Evolutionary conservation across 2,113 vertebrate species (phyloP).

Genomic region (Nycticebus coucang): DNA sequence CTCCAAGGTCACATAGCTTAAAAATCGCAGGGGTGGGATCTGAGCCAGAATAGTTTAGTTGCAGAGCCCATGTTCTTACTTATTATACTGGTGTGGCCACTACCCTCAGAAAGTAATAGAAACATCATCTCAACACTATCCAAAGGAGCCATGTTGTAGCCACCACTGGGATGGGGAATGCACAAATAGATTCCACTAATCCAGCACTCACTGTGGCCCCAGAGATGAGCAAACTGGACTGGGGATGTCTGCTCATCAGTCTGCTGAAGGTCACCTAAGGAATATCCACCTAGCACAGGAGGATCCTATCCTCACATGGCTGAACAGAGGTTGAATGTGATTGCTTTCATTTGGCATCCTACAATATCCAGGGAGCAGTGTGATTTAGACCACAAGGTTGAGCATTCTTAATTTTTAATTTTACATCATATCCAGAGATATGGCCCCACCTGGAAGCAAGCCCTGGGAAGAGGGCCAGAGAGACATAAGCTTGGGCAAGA

Average conservation of each 20-base stretch:
- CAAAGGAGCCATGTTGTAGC: neutral
- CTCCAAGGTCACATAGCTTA: neutral
- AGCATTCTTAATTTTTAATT: neutral
- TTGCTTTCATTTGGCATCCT: neutral
- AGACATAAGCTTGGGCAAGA: neutral
- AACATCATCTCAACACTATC: neutral
- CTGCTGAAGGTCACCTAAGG: neutral
- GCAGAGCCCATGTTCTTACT: neutral
- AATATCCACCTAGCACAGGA: neutral
- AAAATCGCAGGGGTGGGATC: neutral
- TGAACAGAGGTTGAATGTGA: neutral
- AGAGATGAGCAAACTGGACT: neutral
- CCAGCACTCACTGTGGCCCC: neutral
- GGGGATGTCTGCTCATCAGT: neutral
- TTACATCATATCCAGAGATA: neutral
- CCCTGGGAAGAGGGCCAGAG: neutral
- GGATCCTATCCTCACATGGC: neutral
- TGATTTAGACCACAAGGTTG: neutral
- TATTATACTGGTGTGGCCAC: neutral
- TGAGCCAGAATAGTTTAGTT: neutral
- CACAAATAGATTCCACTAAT: neutral
- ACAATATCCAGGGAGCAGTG: neutral
- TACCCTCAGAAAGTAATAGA: neutral
- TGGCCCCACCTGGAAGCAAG: neutral
- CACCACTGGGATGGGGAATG: too few species aligned